Conservation (phyloP, 2,113 vertebrate genomes). For the Phrynosoma platyrhinos region DNA sequence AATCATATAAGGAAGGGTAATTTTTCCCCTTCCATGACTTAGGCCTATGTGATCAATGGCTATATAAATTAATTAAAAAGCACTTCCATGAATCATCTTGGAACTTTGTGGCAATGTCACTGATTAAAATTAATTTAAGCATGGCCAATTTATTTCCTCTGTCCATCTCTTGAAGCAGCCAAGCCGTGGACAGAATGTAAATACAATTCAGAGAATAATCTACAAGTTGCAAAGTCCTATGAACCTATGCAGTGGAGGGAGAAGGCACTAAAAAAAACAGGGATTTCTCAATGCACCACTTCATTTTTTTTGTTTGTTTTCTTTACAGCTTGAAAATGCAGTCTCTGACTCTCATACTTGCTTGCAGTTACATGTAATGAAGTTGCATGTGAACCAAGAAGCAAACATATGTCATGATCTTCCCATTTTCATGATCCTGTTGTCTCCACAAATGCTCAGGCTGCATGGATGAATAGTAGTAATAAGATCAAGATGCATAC, state of each 20-base stretch:
- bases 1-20: not conserved
- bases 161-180: not conserved
- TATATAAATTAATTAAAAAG: conserved; percentile 27
- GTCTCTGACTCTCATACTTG: not conserved
- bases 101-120: not conserved
- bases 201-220: not conserved
- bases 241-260: not conserved
- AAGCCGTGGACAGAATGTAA: not conserved
- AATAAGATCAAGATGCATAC: not conserved
- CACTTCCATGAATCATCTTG: not conserved
- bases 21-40: not conserved
- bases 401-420: not conserved
- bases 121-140: conserved; percentile 10
- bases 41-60: not conserved
- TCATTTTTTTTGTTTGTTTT: not conserved
- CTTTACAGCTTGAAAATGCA: not conserved
- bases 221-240: not conserved
- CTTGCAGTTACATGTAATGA: not conserved
- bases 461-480: not conserved
- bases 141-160: not conserved
- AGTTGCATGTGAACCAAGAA: not conserved
- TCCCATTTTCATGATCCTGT: not conserved
- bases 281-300: too few species aligned
- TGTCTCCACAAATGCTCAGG: too few species aligned
- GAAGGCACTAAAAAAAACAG: not conserved